Base-by-base conservation (phyloP, 2,113 vertebrate species). In the Micromys minutus region DNA sequence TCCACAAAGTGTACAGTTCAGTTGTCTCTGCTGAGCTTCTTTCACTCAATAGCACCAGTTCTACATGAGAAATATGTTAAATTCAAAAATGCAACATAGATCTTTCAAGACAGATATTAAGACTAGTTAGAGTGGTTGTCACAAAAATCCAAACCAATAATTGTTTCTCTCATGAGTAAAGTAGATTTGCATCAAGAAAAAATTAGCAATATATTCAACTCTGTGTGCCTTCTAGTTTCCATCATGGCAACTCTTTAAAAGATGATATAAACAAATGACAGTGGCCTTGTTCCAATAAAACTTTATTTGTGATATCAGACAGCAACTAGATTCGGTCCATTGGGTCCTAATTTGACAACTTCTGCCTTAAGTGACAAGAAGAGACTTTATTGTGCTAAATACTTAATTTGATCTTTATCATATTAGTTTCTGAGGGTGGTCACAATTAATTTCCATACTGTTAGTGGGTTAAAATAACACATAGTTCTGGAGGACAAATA, bases 301-400 rank as follows among this genome's bases (percentile, higher is more conserved):
- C 63, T 94, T 96, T 89, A 96, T 93, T 95, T 87, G 76, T 11
- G 93, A 79, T 85, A 96, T 55, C 0, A 93, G n/a, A 39, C 57
- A 91, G 34, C 55, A 65, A n/a, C 69, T 61, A 89, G 13, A 87
- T 91, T 63, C 92, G 65, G 69, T 39, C 39, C 16, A 4, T 7
- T 5, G 11, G 31, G 31, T 72, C 74, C 72, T 47, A 29, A 45
- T 42, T 87, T 91, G 63, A 77, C 89, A 96, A 26, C 42, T 59
- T 17, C n/a, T 77, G 24, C 71, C 91, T 90, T 87, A 87, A 69
- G 50, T 65, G 84, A 93, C 42, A 93, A 61, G 57, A 65, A 31
- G 63, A 26, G 8, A 61, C 71, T 67, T 94, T 80, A 67, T 24
- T 87, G 36, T 65, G 4, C 52, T 67, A 95, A 85, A 90, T 85